Conservation (phyloP, 2,113 vertebrate species). For the Synodontis membranacea region DNA sequence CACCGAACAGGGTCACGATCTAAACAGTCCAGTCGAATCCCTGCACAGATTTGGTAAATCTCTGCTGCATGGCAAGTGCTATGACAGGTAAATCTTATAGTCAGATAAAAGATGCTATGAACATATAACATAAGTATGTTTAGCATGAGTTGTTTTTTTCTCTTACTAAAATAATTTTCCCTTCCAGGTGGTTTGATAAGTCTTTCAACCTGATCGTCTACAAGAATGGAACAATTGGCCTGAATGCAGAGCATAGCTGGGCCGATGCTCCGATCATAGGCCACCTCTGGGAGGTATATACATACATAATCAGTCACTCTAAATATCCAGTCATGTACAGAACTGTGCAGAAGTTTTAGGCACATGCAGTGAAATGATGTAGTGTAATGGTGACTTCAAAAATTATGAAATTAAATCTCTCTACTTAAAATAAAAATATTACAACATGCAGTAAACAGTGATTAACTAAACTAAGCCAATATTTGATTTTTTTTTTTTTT, state of each 20-base stretch:
- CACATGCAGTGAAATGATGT: too few species aligned
- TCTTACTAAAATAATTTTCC: neutral
- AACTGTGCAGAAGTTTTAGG: too few species aligned
- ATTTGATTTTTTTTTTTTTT: too few species aligned
- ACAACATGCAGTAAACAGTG: too few species aligned
- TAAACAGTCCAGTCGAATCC: conserved; percentile 74
- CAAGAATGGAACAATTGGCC: conserved; percentile 89
- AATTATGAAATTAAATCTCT: too few species aligned
- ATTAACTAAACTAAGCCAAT: too few species aligned
- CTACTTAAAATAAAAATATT: too few species aligned
- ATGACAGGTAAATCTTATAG: conserved; percentile 79
- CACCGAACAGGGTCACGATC: conserved; percentile 73
- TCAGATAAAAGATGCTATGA: neutral
- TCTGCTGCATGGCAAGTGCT: conserved; percentile 89
- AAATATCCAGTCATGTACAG: neutral
- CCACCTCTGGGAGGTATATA: conserved; percentile 93
- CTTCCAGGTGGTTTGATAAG: conserved; percentile 95
- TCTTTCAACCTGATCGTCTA: conserved; percentile 87
- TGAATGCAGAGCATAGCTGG: conserved; percentile 96
- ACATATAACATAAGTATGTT: neutral
- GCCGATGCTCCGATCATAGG: conserved; percentile 93
- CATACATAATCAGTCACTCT: neutral
- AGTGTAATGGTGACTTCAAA: too few species aligned
- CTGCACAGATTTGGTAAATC: conserved; percentile 88
- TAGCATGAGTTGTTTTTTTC: neutral